A percentile compares a stretch with the other conserved stretches of the same genome.
Evolutionary conservation across 2,888 invertebrate genomes (phyloP).

Genomic region (Parascotia fuliginaria): DNA sequence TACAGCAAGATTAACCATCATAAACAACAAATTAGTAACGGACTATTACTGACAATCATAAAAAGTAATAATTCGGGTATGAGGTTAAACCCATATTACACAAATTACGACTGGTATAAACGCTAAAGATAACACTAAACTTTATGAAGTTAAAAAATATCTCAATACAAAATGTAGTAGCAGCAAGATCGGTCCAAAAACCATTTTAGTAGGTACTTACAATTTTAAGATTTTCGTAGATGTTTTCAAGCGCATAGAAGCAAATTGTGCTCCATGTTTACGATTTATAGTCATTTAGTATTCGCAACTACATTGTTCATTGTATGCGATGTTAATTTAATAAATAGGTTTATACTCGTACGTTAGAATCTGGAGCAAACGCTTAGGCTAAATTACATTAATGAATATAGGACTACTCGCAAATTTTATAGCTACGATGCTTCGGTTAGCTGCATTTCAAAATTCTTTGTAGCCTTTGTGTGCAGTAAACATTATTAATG

Average conservation of each 20-base stretch:
- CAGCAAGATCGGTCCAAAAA: too few relatives aligned
- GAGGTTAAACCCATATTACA: conserved; percentile 14
- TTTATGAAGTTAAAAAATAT: conserved; percentile 5
- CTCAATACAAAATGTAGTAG: neutral
- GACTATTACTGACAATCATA: conserved; percentile 33
- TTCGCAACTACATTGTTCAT: neutral
- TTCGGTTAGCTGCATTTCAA: conserved; percentile 42
- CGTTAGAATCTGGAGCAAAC: conserved; percentile 39
- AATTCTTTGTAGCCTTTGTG: conserved; percentile 44
- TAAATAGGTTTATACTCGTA: conserved; percentile 41
- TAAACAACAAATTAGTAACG: conserved; percentile 37
- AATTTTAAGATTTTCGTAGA: too few relatives aligned
- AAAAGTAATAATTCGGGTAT: conserved; percentile 28
- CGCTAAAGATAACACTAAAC: conserved; percentile 18
- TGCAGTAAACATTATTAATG: conserved; percentile 21
- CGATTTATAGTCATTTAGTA: neutral
- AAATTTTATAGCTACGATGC: conserved; percentile 46
- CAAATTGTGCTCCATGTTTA: neutral
- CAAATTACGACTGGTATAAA: conserved; percentile 20
- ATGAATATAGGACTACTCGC: conserved; percentile 54
- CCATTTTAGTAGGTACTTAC: too few relatives aligned
- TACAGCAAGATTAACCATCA: conserved; percentile 17
- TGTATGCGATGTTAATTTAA: conserved; percentile 23
- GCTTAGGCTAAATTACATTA: conserved; percentile 56
- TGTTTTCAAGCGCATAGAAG: too few relatives aligned